Conservation (phyloP, 2,888 invertebrate species). For the Quadroppia sp. region DNA sequence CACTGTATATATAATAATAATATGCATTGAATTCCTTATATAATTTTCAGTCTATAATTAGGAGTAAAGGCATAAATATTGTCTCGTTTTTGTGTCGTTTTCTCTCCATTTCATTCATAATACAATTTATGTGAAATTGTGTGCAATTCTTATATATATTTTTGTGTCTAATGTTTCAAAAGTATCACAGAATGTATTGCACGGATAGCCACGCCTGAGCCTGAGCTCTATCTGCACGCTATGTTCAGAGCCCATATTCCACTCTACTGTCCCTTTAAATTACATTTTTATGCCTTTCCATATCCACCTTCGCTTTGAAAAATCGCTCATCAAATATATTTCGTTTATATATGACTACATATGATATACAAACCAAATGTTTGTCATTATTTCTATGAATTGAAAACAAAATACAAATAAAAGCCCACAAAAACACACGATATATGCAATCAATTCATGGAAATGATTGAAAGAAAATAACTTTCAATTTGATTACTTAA, state of each 20-base stretch:
- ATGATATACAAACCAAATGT: background rate
- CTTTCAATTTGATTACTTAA: no score
- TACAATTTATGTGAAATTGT: background rate
- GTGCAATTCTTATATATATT: conserved; percentile 8
- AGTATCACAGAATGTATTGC: background rate
- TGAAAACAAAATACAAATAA: no score
- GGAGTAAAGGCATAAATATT: conserved; percentile 9
- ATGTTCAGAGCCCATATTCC: background rate
- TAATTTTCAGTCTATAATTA: conserved; percentile 3
- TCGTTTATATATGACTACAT: background rate
- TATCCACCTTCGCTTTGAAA: background rate
- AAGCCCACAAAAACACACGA: no score
- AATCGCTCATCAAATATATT: background rate
- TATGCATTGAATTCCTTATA: background rate
- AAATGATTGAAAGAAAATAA: no score
- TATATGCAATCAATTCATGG: no score
- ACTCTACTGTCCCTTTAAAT: conserved; percentile 17
- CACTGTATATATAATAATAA: background rate
- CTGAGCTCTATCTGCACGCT: conserved; percentile 24
- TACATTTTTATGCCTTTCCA: conserved; percentile 5
- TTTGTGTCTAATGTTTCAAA: conserved; percentile 22
- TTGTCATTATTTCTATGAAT: no score
- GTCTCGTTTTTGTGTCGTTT: conserved; percentile 13
- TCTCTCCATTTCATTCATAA: background rate
- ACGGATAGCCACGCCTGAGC: conserved; percentile 19